Base-by-base conservation (phyloP, 2,888 invertebrate genomes). In the Peribatodes rhomboidaria region DNA sequence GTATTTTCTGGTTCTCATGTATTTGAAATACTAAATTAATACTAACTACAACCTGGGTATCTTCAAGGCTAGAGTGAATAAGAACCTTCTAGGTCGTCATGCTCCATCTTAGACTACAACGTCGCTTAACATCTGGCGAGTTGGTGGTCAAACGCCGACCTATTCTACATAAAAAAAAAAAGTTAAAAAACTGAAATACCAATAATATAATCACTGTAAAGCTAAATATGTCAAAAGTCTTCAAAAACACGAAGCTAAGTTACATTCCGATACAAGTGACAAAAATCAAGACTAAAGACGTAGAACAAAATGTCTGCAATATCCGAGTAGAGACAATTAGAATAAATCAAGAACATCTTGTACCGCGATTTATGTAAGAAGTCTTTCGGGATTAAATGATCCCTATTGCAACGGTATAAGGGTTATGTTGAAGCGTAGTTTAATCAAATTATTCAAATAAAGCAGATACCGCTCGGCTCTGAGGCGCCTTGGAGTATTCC, bases 391-490 rank as follows among this genome's bases (percentile, higher is more conserved):
- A 47, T 59, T 65, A 68, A 72, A 56, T 69, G 56, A 33, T 35
- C 57, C 61, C 68, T 78, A 72, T 59, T 11, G 1, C 39, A 27
- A 16, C 0, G 27, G 11, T 6, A 54, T 70, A 78, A 72, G 72
- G 54, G 39, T 65, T 72, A 74, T 69, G 31, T 66, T 75, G 70
- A 70, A 75, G 77, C 72, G 78, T 67, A 80, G 82, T 83, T 87
- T 88, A 89, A 89, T 90, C 84, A 88, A 89, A 90, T 90, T 89
- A 91, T 90, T 89, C 88, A 89, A 89, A 89, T 89, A 86, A 82
- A 88, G 82, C 79, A 81, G 85, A 85, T 83, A 81, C 81, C 74
- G 73, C 80, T 83, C 85, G 88, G 79, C 85, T 79, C 71, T 59
- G 71, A 79, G 86, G 86, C 88, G 87, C 87, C 87, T 68, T 79